Conservation (phyloP, 2,113 vertebrate genomes). For the Amphilophus citrinellus region DNA sequence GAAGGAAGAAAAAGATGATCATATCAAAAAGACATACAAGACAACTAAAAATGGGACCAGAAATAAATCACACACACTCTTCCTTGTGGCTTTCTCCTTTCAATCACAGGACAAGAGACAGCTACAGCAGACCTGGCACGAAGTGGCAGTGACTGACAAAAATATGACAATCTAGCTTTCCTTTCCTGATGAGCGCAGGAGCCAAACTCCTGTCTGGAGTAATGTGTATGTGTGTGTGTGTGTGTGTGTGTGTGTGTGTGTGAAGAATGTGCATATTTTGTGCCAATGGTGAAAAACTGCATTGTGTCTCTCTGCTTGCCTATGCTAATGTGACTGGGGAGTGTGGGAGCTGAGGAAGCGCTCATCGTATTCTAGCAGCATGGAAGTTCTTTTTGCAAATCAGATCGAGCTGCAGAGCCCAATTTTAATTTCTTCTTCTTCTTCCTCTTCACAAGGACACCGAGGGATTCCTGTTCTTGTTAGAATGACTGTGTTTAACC, state of each 20-base stretch:
- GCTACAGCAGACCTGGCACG: conserved; percentile 4
- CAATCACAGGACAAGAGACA: conserved; percentile 2
- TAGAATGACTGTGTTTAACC: conserved; percentile 17
- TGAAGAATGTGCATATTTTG: conserved; percentile 10
- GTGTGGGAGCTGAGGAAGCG: conserved; percentile 29
- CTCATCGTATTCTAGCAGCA: conserved; percentile 9
- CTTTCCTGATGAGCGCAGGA: background rate
- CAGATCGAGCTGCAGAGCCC: conserved; percentile 13
- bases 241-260: background rate
- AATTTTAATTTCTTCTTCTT: conserved; percentile 44
- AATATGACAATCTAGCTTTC: conserved; percentile 20
- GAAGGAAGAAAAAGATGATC: conserved; percentile 6
- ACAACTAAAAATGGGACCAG: background rate
- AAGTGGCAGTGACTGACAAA: background rate
- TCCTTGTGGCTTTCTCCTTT: background rate
- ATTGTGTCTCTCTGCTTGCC: conserved; percentile 29
- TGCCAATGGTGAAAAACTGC: conserved; percentile 41
- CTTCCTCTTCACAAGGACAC: conserved; percentile 15
- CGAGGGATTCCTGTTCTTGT: conserved; percentile 42
- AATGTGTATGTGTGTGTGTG: background rate
- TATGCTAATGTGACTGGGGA: conserved; percentile 61
- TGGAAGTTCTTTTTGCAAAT: conserved; percentile 37
- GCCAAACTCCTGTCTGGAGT: conserved; percentile 31
- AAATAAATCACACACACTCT: background rate
- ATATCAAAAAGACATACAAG: background rate